These are phyloP conservation scores for Oceanodroma tethys DNA, from an alignment of 2,113 vertebrate species.

Conservation along the genomic window DNA sequence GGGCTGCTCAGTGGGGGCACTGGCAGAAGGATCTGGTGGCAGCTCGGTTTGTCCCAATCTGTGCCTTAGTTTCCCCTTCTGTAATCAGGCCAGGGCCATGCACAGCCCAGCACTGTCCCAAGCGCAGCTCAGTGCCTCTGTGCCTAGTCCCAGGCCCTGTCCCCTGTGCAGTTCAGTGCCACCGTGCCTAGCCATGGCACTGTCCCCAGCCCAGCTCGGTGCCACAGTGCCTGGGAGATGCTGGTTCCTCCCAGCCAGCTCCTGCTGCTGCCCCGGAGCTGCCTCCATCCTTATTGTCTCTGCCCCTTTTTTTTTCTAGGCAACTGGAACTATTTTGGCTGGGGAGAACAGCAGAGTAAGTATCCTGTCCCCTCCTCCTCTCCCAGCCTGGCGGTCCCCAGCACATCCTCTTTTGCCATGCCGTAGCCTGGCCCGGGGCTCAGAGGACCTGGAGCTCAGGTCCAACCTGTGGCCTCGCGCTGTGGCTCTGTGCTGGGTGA, in stretches of 20 bases:
- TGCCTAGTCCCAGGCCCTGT: not conserved
- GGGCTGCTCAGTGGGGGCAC: not conserved
- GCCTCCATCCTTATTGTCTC: conserved; percentile 12
- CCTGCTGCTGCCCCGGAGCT: not conserved
- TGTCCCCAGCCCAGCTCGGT: not conserved
- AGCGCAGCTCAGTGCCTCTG: not conserved
- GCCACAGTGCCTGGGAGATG: not conserved
- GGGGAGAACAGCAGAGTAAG: conserved; percentile 98
- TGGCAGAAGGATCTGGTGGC: not conserved
- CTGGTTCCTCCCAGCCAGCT: not conserved
- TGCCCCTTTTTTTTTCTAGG: conserved; percentile 76
- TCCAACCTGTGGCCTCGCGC: not conserved
- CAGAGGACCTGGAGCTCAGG: not conserved
- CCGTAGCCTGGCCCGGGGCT: not conserved
- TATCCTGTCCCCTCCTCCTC: conserved; percentile 30
- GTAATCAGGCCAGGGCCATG: not conserved
- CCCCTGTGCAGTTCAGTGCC: not conserved
- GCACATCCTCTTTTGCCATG: not conserved
- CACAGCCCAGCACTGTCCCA: not conserved
- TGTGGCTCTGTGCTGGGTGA: not conserved
- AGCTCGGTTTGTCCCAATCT: not conserved
- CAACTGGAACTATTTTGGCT: conserved; percentile 95
- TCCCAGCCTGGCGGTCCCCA: not conserved
- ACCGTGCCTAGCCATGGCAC: not conserved
- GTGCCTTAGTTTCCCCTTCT: not conserved